phyloP scores from a whole-genome alignment of 2,113 vertebrate species.

The Toxostoma redivivum region DNA sequence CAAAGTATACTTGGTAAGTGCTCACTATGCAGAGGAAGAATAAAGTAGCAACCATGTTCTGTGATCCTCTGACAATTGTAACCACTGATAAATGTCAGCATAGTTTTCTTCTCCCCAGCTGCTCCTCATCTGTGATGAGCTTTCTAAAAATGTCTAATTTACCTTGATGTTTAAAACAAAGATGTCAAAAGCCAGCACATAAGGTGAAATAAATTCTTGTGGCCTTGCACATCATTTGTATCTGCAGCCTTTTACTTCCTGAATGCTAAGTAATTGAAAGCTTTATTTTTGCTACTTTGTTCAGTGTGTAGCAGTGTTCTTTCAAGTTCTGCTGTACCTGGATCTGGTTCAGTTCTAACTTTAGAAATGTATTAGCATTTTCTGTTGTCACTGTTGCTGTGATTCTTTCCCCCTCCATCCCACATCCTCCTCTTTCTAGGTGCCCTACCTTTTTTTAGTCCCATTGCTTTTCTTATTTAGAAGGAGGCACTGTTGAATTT shows the following conservation, averaged over 20 bases:
- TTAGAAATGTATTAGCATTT: conserved; percentile 33
- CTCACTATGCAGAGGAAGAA: conserved; percentile 21
- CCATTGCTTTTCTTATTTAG: not conserved
- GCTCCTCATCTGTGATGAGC: not conserved
- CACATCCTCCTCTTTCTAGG: not conserved
- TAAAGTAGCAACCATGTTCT: not conserved
- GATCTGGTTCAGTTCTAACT: conserved; percentile 2
- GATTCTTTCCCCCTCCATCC: not conserved
- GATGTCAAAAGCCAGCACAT: conserved; percentile 17
- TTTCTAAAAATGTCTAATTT: not conserved
- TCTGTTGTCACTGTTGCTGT: not conserved
- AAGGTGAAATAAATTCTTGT: not conserved
- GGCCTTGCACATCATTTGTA: conserved; percentile 33
- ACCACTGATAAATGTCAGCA: not conserved
- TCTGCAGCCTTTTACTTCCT: not conserved
- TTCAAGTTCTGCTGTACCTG: conserved; percentile 3
- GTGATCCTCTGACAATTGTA: not conserved
- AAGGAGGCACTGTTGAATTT: not conserved
- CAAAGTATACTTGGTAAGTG: not conserved
- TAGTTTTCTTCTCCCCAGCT: not conserved
- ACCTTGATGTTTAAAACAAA: not conserved
- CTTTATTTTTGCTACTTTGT: conserved; percentile 40
- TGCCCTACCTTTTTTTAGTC: conserved; percentile 6
- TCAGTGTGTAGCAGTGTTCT: conserved; percentile 14
- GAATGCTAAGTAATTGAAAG: conserved; percentile 1